Evolutionary conservation across 1,140 invertebrate species (phyloP).

Genomic region (Aphidius gifuensis): DNA sequence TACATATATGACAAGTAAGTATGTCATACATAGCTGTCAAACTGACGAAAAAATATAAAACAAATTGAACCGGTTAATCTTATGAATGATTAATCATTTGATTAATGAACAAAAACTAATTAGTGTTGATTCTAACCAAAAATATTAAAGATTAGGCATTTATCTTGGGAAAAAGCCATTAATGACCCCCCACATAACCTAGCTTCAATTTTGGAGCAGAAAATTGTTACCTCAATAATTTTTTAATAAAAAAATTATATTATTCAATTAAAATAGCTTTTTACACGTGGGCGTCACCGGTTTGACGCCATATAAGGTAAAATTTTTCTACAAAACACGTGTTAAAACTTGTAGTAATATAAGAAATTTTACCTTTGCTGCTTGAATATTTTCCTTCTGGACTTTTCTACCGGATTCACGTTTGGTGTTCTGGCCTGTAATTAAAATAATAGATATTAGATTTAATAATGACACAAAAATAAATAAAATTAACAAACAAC

Average conservation of each 20-base stretch:
- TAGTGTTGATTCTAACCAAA: too few relatives aligned
- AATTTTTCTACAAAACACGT: constrained; percentile 22
- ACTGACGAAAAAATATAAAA: not conserved
- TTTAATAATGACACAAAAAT: too few relatives aligned
- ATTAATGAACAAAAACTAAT: too few relatives aligned
- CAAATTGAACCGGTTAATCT: too few relatives aligned
- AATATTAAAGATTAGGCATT: too few relatives aligned
- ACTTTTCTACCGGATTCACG: constrained; percentile 95
- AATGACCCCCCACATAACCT: too few relatives aligned
- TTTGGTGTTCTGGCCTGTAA: constrained; percentile 91
- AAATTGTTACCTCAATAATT: too few relatives aligned
- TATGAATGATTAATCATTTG: too few relatives aligned
- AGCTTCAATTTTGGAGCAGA: too few relatives aligned
- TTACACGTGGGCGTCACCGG: constrained; percentile 33
- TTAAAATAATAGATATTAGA: not conserved
- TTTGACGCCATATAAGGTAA: constrained; percentile 43
- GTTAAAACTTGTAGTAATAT: not conserved
- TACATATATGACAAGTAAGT: not conserved
- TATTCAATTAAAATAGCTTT: not conserved
- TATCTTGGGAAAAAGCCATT: too few relatives aligned
- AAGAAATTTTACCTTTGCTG: constrained; percentile 72
- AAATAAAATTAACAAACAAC: too few relatives aligned
- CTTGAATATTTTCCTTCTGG: constrained; percentile 95
- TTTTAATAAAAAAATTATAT: too few relatives aligned
- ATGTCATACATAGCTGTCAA: not conserved